phyloP scores from a whole-genome alignment of 2,797 vertebrate species.

The Perdix hodgsoniae region DNA sequence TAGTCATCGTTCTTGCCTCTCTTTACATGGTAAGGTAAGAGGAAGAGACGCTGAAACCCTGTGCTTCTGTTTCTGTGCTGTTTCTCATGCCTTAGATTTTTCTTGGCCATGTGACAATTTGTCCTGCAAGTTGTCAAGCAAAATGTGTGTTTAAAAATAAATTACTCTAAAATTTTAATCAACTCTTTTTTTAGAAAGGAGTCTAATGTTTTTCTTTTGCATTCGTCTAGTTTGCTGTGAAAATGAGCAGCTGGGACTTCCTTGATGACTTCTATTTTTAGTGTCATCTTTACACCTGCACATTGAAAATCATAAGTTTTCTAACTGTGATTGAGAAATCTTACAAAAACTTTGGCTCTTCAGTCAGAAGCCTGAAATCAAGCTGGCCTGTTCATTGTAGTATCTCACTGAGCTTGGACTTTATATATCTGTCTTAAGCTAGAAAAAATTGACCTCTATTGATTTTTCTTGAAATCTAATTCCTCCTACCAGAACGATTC shows the following conservation, averaged over 20 bases:
- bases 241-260: slow-evolving; percentile 61
- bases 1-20: not conserved
- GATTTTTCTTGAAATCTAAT: slow-evolving; percentile 29
- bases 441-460: not conserved
- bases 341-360: not conserved
- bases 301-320: slow-evolving; percentile 22
- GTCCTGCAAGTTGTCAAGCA: slow-evolving; percentile 59
- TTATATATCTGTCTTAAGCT: not conserved
- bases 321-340: not conserved
- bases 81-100: slow-evolving; percentile 14
- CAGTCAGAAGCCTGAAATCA: slow-evolving; percentile 1
- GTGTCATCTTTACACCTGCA: slow-evolving; percentile 42
- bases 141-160: slow-evolving; percentile 65
- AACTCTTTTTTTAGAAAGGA: slow-evolving; percentile 61
- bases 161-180: slow-evolving; percentile 70
- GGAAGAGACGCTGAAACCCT: not conserved
- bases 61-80: not conserved
- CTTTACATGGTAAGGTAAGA: not conserved
- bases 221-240: slow-evolving; percentile 48
- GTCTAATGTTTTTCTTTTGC: slow-evolving; percentile 64
- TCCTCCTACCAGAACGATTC: not conserved
- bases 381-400: not conserved
- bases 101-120: slow-evolving; percentile 47
- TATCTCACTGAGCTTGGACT: not conserved
- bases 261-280: slow-evolving; percentile 68